These are phyloP conservation scores for Gymnoscopelus microlampas DNA, from an alignment of 2,797 vertebrate species.

Conservation along the genomic window DNA sequence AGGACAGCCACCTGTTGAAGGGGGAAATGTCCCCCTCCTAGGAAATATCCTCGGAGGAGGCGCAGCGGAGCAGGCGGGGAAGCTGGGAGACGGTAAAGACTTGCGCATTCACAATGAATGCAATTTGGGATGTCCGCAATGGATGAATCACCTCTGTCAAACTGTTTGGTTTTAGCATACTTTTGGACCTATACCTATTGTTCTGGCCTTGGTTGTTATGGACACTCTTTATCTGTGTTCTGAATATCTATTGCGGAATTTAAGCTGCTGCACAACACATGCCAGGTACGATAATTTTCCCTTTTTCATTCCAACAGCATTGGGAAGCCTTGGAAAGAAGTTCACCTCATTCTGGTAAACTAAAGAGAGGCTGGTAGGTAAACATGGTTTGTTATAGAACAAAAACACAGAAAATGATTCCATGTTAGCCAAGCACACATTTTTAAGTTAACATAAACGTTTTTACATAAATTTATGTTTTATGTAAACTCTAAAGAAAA, in stretches of 20 bases:
- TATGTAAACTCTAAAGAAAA: too few species aligned
- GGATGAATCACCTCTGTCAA: not conserved
- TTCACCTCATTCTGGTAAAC: conserved; percentile 99
- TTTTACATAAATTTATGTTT: too few species aligned
- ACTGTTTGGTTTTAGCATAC: too few species aligned
- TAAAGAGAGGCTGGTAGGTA: conserved; percentile 79
- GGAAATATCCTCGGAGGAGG: conserved; percentile 96
- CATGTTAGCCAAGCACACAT: too few species aligned
- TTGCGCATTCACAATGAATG: conserved; percentile 18
- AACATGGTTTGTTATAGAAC: not conserved
- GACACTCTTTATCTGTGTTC: not conserved
- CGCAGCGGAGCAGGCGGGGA: conserved; percentile 97
- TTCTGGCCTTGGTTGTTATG: not conserved
- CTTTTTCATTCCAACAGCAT: conserved; percentile 81
- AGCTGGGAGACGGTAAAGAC: conserved; percentile 93
- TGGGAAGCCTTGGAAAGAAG: conserved; percentile 98
- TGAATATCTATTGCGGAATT: not conserved
- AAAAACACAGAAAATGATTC: not conserved
- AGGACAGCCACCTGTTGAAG: conserved; percentile 85
- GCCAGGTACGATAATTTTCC: not conserved
- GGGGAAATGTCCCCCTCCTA: conserved; percentile 87
- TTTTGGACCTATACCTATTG: not conserved
- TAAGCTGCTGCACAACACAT: not conserved
- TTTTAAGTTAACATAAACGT: too few species aligned
- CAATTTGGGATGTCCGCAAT: not conserved